Evolutionary conservation across 1,140 invertebrate genomes (phyloP).

Genomic region (Pinna nobilis): DNA sequence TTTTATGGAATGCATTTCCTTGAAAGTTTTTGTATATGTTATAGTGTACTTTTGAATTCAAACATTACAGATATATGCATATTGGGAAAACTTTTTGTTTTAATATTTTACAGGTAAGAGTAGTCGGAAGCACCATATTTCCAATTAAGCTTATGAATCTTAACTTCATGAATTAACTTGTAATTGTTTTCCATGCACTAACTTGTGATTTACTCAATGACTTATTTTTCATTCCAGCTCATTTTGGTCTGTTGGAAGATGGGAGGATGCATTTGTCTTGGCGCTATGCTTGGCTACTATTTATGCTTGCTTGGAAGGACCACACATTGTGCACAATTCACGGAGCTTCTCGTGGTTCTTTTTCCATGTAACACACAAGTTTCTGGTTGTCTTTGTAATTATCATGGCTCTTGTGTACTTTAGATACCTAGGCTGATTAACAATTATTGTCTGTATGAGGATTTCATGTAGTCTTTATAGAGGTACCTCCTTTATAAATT

Average conservation of each 20-base stretch:
- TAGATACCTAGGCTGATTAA: slow-evolving; percentile 40
- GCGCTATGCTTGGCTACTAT: slow-evolving; percentile 51
- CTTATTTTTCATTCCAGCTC: slow-evolving; percentile 48
- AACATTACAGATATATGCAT: neutral
- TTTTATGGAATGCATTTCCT: neutral
- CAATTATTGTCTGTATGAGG: no score
- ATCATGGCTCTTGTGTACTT: slow-evolving; percentile 58
- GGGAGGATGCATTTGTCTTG: slow-evolving; percentile 61
- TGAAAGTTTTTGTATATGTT: neutral
- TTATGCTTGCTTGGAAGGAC: slow-evolving; percentile 57
- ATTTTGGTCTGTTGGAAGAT: slow-evolving; percentile 50
- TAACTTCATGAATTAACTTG: neutral
- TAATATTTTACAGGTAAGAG: neutral
- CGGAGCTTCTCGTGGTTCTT: slow-evolving; percentile 56
- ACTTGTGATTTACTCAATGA: neutral
- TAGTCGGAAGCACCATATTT: neutral
- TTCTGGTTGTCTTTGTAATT: slow-evolving; percentile 58
- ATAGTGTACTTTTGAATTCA: neutral
- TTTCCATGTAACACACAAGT: slow-evolving; percentile 59
- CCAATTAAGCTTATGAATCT: neutral
- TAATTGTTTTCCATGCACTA: neutral
- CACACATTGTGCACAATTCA: slow-evolving; percentile 56
- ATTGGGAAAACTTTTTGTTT: neutral
- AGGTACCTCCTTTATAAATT: no score
- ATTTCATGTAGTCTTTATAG: no score